Evolutionary conservation across 1,140 invertebrate genomes (phyloP).

Genomic region (Eurosta solidaginis): DNA sequence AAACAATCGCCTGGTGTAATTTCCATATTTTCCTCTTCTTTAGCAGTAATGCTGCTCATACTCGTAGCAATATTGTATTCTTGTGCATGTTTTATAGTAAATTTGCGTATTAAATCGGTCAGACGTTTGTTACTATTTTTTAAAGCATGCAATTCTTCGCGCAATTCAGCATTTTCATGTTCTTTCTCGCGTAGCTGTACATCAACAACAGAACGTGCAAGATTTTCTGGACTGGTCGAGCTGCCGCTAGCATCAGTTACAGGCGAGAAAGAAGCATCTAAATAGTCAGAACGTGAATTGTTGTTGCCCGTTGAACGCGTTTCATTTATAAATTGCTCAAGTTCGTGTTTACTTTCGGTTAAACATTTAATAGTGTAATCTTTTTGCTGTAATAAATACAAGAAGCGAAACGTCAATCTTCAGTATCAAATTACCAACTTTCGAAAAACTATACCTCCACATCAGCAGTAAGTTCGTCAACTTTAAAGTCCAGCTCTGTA

Average conservation of each 20-base stretch:
- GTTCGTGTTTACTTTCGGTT: conserved; percentile 43
- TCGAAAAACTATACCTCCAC: conserved; percentile 8
- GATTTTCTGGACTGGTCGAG: conserved; percentile 46
- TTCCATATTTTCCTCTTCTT: not conserved
- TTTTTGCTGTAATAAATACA: conserved; percentile 32
- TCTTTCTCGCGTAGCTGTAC: conserved; percentile 54
- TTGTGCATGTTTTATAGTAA: conserved; percentile 23
- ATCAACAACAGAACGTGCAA: conserved; percentile 50
- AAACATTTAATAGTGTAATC: conserved; percentile 34
- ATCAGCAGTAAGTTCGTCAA: conserved; percentile 13
- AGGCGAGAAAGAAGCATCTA: conserved; percentile 41
- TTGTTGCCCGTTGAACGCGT: conserved; percentile 42
- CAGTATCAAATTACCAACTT: not conserved
- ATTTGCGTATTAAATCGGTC: conserved; percentile 24
- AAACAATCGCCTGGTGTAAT: conserved; percentile 19
- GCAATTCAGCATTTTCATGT: conserved; percentile 45
- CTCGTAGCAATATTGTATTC: conserved; percentile 32
- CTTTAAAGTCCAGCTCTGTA: conserved; percentile 37
- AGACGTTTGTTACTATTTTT: conserved; percentile 30
- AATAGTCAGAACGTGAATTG: conserved; percentile 44
- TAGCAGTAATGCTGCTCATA: not conserved
- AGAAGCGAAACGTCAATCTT: not conserved
- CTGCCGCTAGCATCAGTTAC: conserved; percentile 32
- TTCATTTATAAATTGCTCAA: conserved; percentile 47
- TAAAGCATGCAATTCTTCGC: conserved; percentile 33